These are phyloP conservation scores for Microplitis demolitor DNA, from an alignment of 1,140 invertebrate genomes.

Conservation along the genomic window DNA sequence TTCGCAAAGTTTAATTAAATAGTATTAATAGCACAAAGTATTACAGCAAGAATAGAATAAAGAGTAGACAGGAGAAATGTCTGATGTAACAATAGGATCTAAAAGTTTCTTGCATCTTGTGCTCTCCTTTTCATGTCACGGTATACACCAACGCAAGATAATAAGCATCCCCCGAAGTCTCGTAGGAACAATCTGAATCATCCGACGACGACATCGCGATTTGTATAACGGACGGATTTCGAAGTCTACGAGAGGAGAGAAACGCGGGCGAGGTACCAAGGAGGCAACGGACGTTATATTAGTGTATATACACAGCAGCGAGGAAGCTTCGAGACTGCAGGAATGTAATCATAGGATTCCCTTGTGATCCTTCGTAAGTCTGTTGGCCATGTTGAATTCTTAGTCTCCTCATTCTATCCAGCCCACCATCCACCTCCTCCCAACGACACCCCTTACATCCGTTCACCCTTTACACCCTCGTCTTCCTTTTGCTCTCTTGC, in stretches of 20 bases:
- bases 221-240: constrained; percentile 8
- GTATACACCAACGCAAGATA: not conserved
- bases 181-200: constrained; percentile 7
- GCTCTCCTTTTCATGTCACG: not conserved
- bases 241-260: not conserved
- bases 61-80: too few relatives aligned
- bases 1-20: too few relatives aligned
- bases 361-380: constrained; percentile 37
- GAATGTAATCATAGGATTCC: constrained; percentile 54
- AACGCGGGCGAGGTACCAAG: constrained; percentile 32
- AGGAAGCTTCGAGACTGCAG: constrained; percentile 35
- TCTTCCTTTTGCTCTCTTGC: constrained; percentile 25
- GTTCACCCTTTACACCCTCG: not conserved
- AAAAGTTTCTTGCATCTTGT: too few relatives aligned
- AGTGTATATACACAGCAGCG: constrained; percentile 38
- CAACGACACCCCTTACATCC: not conserved
- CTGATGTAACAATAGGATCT: too few relatives aligned
- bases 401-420: constrained; percentile 28
- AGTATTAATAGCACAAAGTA: too few relatives aligned
- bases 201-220: not conserved
- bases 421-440: not conserved
- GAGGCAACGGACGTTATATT: constrained; percentile 38
- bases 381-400: constrained; percentile 51
- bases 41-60: too few relatives aligned
- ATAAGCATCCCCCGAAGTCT: not conserved